Evolutionary conservation across 2,797 vertebrate species (phyloP).

Genomic region (Enteromius fasciolatus): DNA sequence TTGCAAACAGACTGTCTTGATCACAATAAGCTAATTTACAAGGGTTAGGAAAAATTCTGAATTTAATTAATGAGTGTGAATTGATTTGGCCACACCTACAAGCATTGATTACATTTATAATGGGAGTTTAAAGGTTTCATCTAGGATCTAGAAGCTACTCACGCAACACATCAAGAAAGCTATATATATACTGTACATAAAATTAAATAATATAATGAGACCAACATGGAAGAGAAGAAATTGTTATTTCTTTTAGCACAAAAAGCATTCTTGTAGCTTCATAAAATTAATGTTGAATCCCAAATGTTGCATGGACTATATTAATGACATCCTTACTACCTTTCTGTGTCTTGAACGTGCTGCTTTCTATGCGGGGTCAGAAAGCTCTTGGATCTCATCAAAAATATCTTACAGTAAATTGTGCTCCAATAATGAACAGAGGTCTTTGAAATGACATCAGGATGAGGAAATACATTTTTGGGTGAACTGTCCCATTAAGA

Average conservation of each 20-base stretch:
- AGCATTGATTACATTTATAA: not conserved
- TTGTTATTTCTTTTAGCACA: not conserved
- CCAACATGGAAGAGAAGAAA: no score
- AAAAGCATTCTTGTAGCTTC: not conserved
- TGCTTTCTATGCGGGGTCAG: not conserved
- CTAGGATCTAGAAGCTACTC: not conserved
- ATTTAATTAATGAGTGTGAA: conserved; percentile 1
- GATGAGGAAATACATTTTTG: not conserved
- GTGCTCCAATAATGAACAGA: not conserved
- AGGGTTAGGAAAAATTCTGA: not conserved
- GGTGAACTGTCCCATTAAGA: not conserved
- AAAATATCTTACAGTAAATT: not conserved
- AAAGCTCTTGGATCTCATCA: not conserved
- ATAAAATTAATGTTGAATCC: no score
- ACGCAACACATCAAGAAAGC: not conserved
- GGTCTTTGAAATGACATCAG: not conserved
- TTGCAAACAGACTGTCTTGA: conserved; percentile 11
- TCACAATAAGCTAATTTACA: not conserved
- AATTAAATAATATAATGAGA: no score
- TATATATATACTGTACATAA: no score
- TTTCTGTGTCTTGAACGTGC: no score
- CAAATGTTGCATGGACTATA: no score
- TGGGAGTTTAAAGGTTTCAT: not conserved
- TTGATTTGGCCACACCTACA: not conserved
- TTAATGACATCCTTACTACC: no score